A percentile compares a stretch with the other conserved stretches of the same genome.
Conservation (phyloP, 2,113 vertebrate species). For the Lasiurus cinereus region DNA sequence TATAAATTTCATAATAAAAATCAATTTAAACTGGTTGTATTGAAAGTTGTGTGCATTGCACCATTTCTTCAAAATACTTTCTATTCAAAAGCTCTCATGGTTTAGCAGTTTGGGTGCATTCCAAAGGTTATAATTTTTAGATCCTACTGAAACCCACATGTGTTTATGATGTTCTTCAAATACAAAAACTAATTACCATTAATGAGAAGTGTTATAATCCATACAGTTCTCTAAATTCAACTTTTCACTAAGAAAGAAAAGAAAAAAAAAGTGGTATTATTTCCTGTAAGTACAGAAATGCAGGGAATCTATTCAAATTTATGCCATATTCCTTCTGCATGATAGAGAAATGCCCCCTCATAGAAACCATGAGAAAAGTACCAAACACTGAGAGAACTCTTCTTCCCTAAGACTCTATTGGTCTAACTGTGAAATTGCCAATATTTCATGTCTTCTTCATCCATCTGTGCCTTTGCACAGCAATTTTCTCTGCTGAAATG, state of each 20-base stretch:
- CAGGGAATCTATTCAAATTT: conserved; percentile 77
- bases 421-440: conserved; percentile 47
- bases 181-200: conserved; percentile 68
- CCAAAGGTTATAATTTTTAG: conserved; percentile 63
- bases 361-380: conserved; percentile 29
- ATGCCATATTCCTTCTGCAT: conserved; percentile 65
- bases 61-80: background rate
- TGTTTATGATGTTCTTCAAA: conserved; percentile 49
- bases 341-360: background rate
- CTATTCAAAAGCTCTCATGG: background rate
- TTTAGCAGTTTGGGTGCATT: conserved; percentile 58
- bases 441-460: conserved; percentile 45
- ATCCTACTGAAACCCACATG: conserved; percentile 28
- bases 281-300: conserved; percentile 68
- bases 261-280: background rate
- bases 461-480: background rate
- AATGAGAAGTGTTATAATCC: conserved; percentile 55
- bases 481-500: background rate
- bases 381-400: background rate
- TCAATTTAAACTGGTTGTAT: background rate
- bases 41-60: background rate
- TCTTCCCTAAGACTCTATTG: background rate
- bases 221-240: conserved; percentile 46
- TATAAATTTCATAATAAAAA: conserved; percentile 60
- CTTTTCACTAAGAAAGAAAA: conserved; percentile 23